A percentile compares a stretch with the other conserved stretches of the same genome.
Conservation (phyloP, 2,113 vertebrate species). For the mouse (Mus musculus) region GRCm39 chr13:112945001-112945500, state of each 20-base stretch:
- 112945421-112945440: slow-evolving; percentile 44
- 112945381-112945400: slow-evolving; percentile 51
- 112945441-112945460: slow-evolving; percentile 23
- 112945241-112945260: slow-evolving; percentile 1
- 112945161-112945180: not conserved
- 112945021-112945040: not conserved
- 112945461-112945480: not conserved
- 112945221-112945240: slow-evolving; percentile 26
- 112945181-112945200: not conserved
- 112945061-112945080: not conserved
- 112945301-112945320: slow-evolving; percentile 35
- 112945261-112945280: not conserved
- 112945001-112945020: not conserved
- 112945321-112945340: not conserved
- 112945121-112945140: not conserved
- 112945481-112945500: slow-evolving; percentile 5
- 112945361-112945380: slow-evolving; percentile 3
- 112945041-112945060: not conserved
- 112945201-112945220: not conserved
- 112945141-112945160: not conserved
- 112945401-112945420: not conserved
- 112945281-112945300: slow-evolving; percentile 11
- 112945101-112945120: not conserved
- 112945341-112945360: not conserved
- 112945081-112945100: not conserved